These are phyloP conservation scores for Matsumurasca onukii DNA, from an alignment of 1,140 invertebrate genomes.

Conservation along the genomic window DNA sequence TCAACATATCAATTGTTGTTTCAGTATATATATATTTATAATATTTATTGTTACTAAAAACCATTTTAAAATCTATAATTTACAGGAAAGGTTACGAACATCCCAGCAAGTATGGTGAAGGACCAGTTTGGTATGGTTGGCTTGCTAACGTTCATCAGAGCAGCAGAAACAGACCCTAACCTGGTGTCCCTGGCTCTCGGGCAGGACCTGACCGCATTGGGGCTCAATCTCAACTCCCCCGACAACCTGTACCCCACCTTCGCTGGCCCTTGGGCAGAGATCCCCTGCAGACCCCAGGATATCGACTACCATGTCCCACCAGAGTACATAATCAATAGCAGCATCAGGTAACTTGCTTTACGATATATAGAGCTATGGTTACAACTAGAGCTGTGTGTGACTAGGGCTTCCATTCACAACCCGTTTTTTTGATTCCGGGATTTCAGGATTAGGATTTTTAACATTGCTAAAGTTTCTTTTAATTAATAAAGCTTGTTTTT, in stretches of 20 bases:
- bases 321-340: slow-evolving; percentile 95
- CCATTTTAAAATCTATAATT: too few relatives aligned
- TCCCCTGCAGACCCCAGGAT: slow-evolving; percentile 96
- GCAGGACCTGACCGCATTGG: slow-evolving; percentile 94
- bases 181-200: slow-evolving; percentile 93
- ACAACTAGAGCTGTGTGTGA: not conserved
- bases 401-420: not conserved
- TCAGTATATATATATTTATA: too few relatives aligned
- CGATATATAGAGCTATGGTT: not conserved
- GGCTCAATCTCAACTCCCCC: slow-evolving; percentile 96
- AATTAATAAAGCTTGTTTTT: not conserved
- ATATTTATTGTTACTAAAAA: too few relatives aligned
- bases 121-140: slow-evolving; percentile 99
- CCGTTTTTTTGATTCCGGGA: not conserved
- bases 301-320: slow-evolving; percentile 98
- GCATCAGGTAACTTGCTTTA: slow-evolving; percentile 76
- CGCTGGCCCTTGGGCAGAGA: slow-evolving; percentile 97
- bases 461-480: not conserved
- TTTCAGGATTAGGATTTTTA: not conserved
- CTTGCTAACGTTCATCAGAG: slow-evolving; percentile 94
- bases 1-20: too few relatives aligned
- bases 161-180: slow-evolving; percentile 95
- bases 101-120: slow-evolving; percentile 96
- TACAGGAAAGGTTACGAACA: slow-evolving; percentile 91
- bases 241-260: slow-evolving; percentile 97